Percentiles rank a stretch among this genome's conserved stretches.
phyloP scores from a whole-genome alignment of 2,113 vertebrate species.

The Ivindomyrus marchei region DNA sequence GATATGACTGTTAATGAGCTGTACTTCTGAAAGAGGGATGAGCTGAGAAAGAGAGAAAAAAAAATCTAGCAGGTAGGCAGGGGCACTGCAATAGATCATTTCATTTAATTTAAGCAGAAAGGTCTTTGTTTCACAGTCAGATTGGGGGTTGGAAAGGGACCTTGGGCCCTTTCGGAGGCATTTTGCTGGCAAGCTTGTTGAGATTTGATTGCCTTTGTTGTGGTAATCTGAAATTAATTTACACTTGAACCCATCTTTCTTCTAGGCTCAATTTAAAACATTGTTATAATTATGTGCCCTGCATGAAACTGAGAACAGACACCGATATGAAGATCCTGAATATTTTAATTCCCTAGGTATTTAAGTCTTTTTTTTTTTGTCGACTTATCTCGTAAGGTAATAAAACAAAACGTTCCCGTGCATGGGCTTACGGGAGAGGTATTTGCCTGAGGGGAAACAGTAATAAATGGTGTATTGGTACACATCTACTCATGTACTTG shows the following conservation, averaged over 20 bases:
- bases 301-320: constrained; percentile 86
- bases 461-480: constrained; percentile 79
- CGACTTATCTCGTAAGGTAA: constrained; percentile 90
- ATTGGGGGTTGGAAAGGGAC: constrained; percentile 68
- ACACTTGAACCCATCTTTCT: constrained; percentile 98
- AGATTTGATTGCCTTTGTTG: constrained; percentile 94
- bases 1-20: constrained; percentile 58
- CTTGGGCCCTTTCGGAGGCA: constrained; percentile 74
- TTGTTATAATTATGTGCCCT: constrained; percentile 82
- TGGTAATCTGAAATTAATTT: constrained; percentile 99
- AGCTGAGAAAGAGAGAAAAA: constrained; percentile 11
- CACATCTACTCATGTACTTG: constrained; percentile 78
- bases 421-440: constrained; percentile 81
- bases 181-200: constrained; percentile 78
- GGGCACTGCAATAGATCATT: constrained; percentile 68
- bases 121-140: constrained; percentile 70
- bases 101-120: constrained; percentile 79
- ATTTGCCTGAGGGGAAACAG: constrained; percentile 94
- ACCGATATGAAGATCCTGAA: constrained; percentile 79
- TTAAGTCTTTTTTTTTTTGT: constrained; percentile 68
- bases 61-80: constrained; percentile 57
- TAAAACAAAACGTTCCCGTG: constrained; percentile 89
- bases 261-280: constrained; percentile 92
- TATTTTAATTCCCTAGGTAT: constrained; percentile 92
- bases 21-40: constrained; percentile 41